These are phyloP conservation scores for Uria aalge DNA, from an alignment of 2,113 vertebrate genomes.

Conservation along the genomic window DNA sequence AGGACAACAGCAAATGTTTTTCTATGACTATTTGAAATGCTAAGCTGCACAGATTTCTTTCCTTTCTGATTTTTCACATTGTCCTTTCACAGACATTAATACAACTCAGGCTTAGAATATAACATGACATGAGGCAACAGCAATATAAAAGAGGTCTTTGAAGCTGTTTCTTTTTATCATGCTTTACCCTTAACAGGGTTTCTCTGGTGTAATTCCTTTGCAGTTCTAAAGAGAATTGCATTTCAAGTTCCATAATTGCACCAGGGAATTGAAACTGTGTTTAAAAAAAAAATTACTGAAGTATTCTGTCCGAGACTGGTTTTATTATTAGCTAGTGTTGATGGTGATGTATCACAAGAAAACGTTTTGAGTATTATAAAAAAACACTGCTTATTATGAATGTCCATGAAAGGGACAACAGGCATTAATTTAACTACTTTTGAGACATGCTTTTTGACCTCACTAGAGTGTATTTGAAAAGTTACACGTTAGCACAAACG, in stretches of 20 bases:
- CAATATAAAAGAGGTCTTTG: slow-evolving; percentile 60
- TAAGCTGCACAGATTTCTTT: neutral
- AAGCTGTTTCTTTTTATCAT: slow-evolving; percentile 68
- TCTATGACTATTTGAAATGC: slow-evolving; percentile 17
- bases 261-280: slow-evolving; percentile 53
- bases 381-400: neutral
- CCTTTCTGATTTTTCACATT: slow-evolving; percentile 40
- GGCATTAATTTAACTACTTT: neutral
- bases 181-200: slow-evolving; percentile 54
- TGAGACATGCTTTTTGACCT: neutral
- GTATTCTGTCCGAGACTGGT: slow-evolving; percentile 18
- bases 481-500: slow-evolving; percentile 1
- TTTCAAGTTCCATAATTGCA: slow-evolving; percentile 70
- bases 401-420: neutral
- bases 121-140: slow-evolving; percentile 56
- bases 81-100: slow-evolving; percentile 38
- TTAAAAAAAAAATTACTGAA: neutral
- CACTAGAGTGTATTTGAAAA: neutral
- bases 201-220: slow-evolving; percentile 70
- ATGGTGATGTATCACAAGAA: neutral
- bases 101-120: slow-evolving; percentile 19
- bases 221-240: slow-evolving; percentile 61
- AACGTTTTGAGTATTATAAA: slow-evolving; percentile 9
- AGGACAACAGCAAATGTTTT: neutral
- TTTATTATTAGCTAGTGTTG: slow-evolving; percentile 45